Conservation (phyloP, 2,113 vertebrate species). For the Struthio camelus region DNA sequence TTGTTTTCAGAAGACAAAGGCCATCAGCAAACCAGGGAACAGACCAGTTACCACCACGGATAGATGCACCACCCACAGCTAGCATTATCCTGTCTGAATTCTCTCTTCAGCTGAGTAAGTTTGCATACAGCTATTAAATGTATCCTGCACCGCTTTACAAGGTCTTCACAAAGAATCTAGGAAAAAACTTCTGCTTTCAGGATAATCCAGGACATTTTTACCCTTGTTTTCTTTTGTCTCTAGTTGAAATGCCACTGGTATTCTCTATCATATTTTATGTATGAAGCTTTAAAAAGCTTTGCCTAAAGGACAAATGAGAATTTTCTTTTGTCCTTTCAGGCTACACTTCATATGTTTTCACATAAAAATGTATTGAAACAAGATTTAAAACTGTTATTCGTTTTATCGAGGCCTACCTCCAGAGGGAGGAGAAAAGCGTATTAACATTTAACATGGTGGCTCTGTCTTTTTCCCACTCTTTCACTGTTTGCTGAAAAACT, state of each 20-base stretch:
- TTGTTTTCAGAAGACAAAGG: background rate
- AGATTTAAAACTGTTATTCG: conserved; percentile 43
- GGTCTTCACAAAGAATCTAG: background rate
- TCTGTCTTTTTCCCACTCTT: conserved; percentile 33
- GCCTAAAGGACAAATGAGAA: conserved; percentile 61
- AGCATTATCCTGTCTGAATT: background rate
- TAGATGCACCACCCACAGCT: accelerated
- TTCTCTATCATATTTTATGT: conserved; percentile 53
- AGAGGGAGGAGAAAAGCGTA: conserved; percentile 46
- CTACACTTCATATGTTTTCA: conserved; percentile 39
- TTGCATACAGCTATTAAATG: background rate
- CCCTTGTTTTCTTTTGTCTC: conserved; percentile 34
- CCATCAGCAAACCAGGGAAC: background rate
- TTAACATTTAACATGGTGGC: conserved; percentile 61
- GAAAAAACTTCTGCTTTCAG: conserved; percentile 22
- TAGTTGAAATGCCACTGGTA: conserved; percentile 36
- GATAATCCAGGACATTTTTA: conserved; percentile 2
- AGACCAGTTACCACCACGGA: accelerated
- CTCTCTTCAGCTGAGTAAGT: background rate
- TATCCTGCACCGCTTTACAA: background rate
- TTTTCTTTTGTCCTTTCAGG: conserved; percentile 53
- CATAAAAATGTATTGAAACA: conserved; percentile 62
- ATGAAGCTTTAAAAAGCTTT: conserved; percentile 43
- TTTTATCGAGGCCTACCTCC: conserved; percentile 43
- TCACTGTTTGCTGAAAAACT: conserved; percentile 47